Conservation (phyloP, 2,888 invertebrate species). For the Calliopum simillimum region DNA sequence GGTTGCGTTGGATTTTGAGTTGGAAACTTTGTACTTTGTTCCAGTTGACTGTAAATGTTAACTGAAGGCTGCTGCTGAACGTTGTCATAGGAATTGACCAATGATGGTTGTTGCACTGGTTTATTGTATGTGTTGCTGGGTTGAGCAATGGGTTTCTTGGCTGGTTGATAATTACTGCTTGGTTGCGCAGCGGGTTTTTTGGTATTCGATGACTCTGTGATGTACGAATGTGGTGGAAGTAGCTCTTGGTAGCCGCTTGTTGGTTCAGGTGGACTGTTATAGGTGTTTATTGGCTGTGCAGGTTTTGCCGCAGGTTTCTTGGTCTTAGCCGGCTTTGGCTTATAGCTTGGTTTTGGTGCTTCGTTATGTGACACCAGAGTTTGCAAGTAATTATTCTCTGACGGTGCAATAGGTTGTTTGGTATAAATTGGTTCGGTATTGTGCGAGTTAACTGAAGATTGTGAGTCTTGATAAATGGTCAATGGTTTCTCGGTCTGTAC, state of each 20-base stretch:
- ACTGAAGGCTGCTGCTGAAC: background rate
- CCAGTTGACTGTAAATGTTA: slow-evolving; percentile 3
- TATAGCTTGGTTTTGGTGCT: background rate
- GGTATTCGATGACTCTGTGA: slow-evolving; percentile 9
- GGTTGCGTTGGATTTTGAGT: background rate
- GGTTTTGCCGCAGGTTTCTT: background rate
- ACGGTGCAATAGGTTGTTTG: no score
- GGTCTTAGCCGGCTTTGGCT: background rate
- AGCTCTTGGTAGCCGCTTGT: background rate
- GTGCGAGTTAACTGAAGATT: no score
- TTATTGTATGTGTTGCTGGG: slow-evolving; percentile 27
- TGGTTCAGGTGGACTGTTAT: slow-evolving; percentile 32
- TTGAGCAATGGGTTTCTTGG: slow-evolving; percentile 26
- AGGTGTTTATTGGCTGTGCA: slow-evolving; percentile 1
- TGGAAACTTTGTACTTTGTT: background rate
- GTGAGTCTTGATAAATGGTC: no score
- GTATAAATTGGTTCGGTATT: no score
- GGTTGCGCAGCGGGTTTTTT: slow-evolving; percentile 16
- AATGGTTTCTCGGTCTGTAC: no score
- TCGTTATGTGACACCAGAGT: background rate
- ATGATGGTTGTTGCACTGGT: slow-evolving; percentile 11
- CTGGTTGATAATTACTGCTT: slow-evolving; percentile 16
- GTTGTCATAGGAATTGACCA: slow-evolving; percentile 5
- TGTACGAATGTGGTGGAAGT: background rate
- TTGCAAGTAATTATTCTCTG: no score